Conservation (phyloP, 2,888 invertebrate genomes). For the Taphrorychus bicolor region DNA sequence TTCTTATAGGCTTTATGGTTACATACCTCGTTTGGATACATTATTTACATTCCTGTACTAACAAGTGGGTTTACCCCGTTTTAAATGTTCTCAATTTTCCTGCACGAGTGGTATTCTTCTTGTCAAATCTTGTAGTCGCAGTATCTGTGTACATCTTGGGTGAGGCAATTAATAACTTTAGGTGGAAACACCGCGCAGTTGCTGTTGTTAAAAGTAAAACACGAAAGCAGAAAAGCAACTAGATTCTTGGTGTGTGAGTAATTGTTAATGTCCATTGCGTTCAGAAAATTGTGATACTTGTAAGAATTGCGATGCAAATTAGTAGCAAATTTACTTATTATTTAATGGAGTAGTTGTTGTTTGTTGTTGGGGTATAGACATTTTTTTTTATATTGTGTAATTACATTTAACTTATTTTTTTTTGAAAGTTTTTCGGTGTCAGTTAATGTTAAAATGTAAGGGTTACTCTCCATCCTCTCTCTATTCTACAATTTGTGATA, state of each 20-base stretch:
- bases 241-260: neutral
- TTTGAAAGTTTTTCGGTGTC: too few species aligned
- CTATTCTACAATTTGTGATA: too few species aligned
- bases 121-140: constrained; percentile 67
- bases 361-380: too few species aligned
- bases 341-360: too few species aligned
- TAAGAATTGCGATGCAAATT: too few species aligned
- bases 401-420: too few species aligned
- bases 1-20: constrained; percentile 71
- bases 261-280: neutral
- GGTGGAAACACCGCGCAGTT: constrained; percentile 67
- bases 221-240: neutral
- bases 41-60: constrained; percentile 74
- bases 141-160: constrained; percentile 73
- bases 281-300: neutral
- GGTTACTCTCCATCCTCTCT: too few species aligned
- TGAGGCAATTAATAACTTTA: constrained; percentile 71
- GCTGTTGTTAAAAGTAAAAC: neutral
- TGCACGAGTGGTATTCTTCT: constrained; percentile 76
- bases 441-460: too few species aligned
- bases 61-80: constrained; percentile 93
- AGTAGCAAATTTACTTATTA: too few species aligned
- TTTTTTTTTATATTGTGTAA: too few species aligned
- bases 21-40: constrained; percentile 82
- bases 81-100: constrained; percentile 79